Percentiles rank a stretch among this genome's conserved stretches.
phyloP scores from a whole-genome alignment of 2,113 vertebrate species.

The Apus apus region DNA sequence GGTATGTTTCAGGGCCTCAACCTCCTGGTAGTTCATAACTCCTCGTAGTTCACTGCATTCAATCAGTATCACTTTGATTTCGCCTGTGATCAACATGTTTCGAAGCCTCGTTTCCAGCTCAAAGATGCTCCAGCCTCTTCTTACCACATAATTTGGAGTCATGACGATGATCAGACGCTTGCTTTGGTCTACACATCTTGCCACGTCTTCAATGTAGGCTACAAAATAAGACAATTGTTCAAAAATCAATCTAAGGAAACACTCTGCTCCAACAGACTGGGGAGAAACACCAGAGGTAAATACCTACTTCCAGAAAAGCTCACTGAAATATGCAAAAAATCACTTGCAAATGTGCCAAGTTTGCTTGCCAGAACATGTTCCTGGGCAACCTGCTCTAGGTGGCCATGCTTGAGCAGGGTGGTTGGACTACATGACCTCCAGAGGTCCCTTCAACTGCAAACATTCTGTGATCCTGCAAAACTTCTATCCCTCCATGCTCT shows the following conservation, averaged over 20 bases:
- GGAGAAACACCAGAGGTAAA: background rate
- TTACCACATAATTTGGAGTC: conserved; percentile 97
- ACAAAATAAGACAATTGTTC: conserved; percentile 64
- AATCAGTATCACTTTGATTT: conserved; percentile 98
- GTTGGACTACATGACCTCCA: background rate
- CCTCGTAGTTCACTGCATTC: conserved; percentile 96
- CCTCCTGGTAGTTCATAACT: conserved; percentile 99
- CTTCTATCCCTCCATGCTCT: accelerated
- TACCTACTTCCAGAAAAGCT: background rate
- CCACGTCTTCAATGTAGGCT: conserved; percentile 99
- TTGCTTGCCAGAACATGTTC: background rate
- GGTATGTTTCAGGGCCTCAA: conserved; percentile 96
- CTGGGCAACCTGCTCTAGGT: background rate
- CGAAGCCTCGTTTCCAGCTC: conserved; percentile 97
- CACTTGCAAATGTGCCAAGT: background rate
- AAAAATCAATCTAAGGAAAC: conserved; percentile 16
- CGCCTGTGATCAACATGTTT: conserved; percentile 94
- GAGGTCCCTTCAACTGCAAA: background rate
- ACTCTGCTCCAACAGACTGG: background rate
- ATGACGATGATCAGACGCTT: conserved; percentile 97
- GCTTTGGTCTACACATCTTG: conserved; percentile 98
- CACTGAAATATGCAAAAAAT: background rate
- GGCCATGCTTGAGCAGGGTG: background rate
- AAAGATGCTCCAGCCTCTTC: conserved; percentile 99
- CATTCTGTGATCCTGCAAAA: background rate